Evolutionary conservation across 2,113 vertebrate species (phyloP).

Genomic region (Pachycephala philippinensis): DNA sequence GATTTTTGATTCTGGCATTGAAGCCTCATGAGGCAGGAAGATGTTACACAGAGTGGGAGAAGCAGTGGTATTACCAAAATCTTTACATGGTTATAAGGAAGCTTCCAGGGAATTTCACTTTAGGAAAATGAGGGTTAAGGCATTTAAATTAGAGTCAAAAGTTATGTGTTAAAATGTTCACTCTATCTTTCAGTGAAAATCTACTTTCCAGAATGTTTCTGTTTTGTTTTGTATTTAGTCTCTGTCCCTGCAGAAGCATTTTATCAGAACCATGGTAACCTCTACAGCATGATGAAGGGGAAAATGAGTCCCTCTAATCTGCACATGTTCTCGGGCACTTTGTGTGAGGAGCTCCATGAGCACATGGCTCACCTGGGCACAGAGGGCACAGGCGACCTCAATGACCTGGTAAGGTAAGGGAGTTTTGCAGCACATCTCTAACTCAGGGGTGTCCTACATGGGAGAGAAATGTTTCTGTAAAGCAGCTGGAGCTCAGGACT

Average conservation of each 20-base stretch:
- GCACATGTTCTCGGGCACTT: slow-evolving; percentile 27
- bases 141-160: not conserved
- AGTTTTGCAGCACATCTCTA: not conserved
- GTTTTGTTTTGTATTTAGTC: slow-evolving; percentile 48
- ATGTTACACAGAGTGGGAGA: not conserved
- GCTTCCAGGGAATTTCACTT: not conserved
- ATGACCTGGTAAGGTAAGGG: slow-evolving; percentile 75
- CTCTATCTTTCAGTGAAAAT: not conserved
- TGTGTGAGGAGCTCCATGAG: slow-evolving; percentile 71
- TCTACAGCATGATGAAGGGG: slow-evolving; percentile 73
- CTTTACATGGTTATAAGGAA: not conserved
- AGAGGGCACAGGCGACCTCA: slow-evolving; percentile 64
- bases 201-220: not conserved
- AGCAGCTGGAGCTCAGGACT: not conserved
- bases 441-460: rapidly evolving
- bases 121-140: not conserved
- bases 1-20: not conserved
- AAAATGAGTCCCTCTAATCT: slow-evolving; percentile 70
- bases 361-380: slow-evolving; percentile 68
- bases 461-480: not conserved
- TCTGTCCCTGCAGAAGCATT: slow-evolving; percentile 78
- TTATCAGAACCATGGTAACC: slow-evolving; percentile 68
- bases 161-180: not conserved
- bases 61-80: not conserved
- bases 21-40: not conserved